phyloP scores from a whole-genome alignment of 1,140 invertebrate genomes.

The Megathymus violae region DNA sequence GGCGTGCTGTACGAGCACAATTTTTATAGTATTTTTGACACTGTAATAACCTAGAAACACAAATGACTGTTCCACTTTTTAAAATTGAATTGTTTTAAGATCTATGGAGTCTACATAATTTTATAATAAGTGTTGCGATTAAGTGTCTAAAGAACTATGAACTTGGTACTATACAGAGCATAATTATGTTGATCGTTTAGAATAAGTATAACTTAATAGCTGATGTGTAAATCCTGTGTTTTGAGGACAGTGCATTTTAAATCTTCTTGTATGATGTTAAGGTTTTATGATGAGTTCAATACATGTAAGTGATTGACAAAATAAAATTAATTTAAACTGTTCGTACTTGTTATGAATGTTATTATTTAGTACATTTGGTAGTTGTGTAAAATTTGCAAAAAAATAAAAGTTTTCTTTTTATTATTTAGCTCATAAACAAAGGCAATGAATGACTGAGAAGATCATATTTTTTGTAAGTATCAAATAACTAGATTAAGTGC shows the following conservation, averaged over 20 bases:
- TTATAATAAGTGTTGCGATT: conserved; percentile 19
- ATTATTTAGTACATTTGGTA: conserved; percentile 32
- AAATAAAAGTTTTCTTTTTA: conserved; percentile 2
- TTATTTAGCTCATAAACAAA: conserved; percentile 12
- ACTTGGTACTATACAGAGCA: conserved; percentile 21
- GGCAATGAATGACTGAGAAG: conserved; percentile 56
- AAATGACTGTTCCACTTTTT: conserved; percentile 23
- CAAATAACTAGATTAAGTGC: conserved; percentile 55
- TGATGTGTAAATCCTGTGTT: background rate
- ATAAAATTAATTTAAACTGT: conserved; percentile 22
- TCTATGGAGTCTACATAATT: conserved; percentile 23
- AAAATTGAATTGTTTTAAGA: conserved; percentile 24
- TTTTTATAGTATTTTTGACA: conserved; percentile 31
- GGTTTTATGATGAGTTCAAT: no score
- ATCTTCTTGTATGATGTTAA: background rate
- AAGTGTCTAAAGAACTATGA: conserved; percentile 16
- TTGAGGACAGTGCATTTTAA: background rate
- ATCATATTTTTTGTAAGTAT: conserved; percentile 53
- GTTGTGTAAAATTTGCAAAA: conserved; percentile 18
- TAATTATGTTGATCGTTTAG: conserved; percentile 11
- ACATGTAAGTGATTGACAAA: no score
- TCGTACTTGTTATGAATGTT: background rate
- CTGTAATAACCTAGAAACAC: conserved; percentile 24
- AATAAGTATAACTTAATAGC: conserved; percentile 13
- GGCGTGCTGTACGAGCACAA: conserved; percentile 16